Base-by-base conservation (phyloP, 2,113 vertebrate genomes). In the Oostethus manadensis region DNA sequence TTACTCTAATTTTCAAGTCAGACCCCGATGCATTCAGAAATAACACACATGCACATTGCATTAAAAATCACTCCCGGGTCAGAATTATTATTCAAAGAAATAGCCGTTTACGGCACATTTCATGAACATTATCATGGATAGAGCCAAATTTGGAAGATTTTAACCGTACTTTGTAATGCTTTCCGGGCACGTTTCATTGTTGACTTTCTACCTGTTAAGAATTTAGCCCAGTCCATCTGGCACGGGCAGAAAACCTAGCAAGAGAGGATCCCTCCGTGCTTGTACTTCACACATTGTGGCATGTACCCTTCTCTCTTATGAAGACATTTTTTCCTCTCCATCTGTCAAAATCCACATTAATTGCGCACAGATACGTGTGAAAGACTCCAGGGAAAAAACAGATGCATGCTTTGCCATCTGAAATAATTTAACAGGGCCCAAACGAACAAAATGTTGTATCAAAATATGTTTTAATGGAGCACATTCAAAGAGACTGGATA, bases 231-330 rank as follows among this genome's bases (percentile, higher is more conserved):
- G 74, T 86, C 88, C 88, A 88, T 86, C 86, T 89, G 87, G 86
- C 83, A 85, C 63, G 42, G 61, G 82, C 79, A 84, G 70, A 55
- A 82, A 72, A 81, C 82, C 81, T 78, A 84, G 29, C 84, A 81
- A 86, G 77, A 86, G 77, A 84, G 83, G 64, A 82, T 85, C 81
- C 81, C 80, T 83, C 78, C 74, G 71, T 82, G 78, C 81, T 78
- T 83, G 84, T 84, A 79, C 86, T 88, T 89, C 87, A 89, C 88
- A 90, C 87, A 86, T 88, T 84, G 82, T 88, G 87, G 77, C 84
- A 84, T 82, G 85, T 87, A 84, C 83, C 86, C 83, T 82, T 80
- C 83, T 82, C 86, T 87, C 73, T 84, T 83, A 86, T 76, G 69
- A 74, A 76, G 76, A 86, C 86, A 47, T 84, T 89, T 87, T 81